Percentiles rank a stretch among this genome's conserved stretches.
These are phyloP conservation scores for Cancer borealis DNA, from an alignment of 2,888 invertebrate species.

Conservation along the genomic window DNA sequence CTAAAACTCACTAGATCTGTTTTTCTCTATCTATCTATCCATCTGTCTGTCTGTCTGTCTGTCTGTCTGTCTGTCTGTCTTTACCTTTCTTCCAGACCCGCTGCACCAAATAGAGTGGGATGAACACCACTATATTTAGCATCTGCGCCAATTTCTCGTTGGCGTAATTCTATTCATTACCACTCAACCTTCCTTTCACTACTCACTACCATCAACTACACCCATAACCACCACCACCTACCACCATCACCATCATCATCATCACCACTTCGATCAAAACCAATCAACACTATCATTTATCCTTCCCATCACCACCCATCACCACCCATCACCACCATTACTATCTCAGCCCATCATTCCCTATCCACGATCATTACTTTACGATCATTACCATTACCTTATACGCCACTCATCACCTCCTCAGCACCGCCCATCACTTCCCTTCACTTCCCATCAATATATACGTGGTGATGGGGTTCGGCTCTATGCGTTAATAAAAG, in stretches of 20 bases:
- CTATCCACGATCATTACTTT: not conserved
- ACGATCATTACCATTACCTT: not conserved
- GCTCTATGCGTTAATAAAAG: no score
- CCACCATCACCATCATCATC: not conserved
- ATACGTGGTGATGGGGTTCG: no score
- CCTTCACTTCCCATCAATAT: not conserved
- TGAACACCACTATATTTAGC: no score
- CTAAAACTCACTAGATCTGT: no score
- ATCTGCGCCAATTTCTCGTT: no score
- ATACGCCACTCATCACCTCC: not conserved
- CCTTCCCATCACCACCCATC: not conserved
- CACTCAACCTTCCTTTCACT: no score
- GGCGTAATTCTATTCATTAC: no score
- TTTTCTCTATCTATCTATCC: not conserved
- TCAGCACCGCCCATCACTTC: not conserved
- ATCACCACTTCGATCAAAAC: no score
- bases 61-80: not conserved
- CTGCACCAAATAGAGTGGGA: no score
- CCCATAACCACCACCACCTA: not conserved
- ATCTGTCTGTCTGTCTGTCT: not conserved
- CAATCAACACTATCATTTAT: not conserved
- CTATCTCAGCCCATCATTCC: not conserved
- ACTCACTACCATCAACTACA: no score
- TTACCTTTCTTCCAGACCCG: not conserved
- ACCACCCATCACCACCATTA: not conserved